Percentiles rank a stretch among this genome's conserved stretches.
These are phyloP conservation scores for Percopsis omiscomaycus DNA, from an alignment of 2,797 vertebrate species.

Conservation along the genomic window DNA sequence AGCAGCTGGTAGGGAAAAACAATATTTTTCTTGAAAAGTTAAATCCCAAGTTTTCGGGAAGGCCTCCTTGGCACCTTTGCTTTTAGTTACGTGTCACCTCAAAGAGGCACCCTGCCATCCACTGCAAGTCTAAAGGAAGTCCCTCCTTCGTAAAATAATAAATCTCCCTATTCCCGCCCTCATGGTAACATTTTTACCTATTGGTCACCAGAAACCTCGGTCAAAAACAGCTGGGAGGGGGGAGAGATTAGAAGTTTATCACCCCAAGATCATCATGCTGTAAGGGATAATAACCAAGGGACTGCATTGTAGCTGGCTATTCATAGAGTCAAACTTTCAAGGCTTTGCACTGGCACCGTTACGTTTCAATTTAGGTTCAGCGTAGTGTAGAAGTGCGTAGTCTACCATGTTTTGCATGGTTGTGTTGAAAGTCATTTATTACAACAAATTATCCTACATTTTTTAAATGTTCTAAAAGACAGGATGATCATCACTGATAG, in stretches of 20 bases:
- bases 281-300: too few species aligned
- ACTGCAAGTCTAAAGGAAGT: slow-evolving; percentile 72
- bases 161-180: slow-evolving; percentile 48
- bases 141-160: slow-evolving; percentile 58
- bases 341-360: too few species aligned
- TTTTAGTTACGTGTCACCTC: slow-evolving; percentile 81
- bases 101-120: slow-evolving; percentile 59
- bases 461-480: too few species aligned
- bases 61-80: slow-evolving; percentile 69
- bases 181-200: slow-evolving; percentile 8
- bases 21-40: slow-evolving; percentile 12
- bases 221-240: slow-evolving; percentile 42
- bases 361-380: too few species aligned
- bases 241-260: not conserved
- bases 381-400: too few species aligned
- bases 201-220: slow-evolving; percentile 53
- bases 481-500: too few species aligned
- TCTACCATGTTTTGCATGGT: too few species aligned
- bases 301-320: too few species aligned
- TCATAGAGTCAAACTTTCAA: too few species aligned
- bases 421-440: too few species aligned
- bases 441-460: too few species aligned
- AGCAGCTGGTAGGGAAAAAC: not conserved
- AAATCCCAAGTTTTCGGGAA: slow-evolving; percentile 18
- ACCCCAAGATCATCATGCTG: too few species aligned